Base-by-base conservation (phyloP, 1,140 invertebrate species). In the Centruroides sculpturatus region DNA sequence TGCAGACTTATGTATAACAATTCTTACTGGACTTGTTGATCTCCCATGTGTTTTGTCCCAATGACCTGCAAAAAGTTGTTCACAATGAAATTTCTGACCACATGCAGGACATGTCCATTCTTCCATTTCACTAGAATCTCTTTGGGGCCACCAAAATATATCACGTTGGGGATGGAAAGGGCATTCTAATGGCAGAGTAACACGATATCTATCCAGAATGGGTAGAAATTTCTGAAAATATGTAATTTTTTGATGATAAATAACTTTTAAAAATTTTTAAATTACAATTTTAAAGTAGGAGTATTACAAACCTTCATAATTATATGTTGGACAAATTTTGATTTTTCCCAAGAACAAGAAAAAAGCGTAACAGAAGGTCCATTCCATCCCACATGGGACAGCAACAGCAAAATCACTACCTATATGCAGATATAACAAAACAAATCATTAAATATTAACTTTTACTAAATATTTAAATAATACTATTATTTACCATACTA, bases 31-130 rank as follows among this genome's bases (percentile, higher is more conserved):
- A 41, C 41, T 41, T 41, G 41, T 41, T 41, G 41, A 41, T 41
- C 41, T 41, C 83, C 74, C 83, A 76, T 96, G 92, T 68, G 87
- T 82, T 74, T 85, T 86, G 76, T 91, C 88, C 78, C 94, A 92
- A 74, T 96, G 92, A 60, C 81, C 78, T 72, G 93, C 91, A 63
- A 96, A 77, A 73, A 86, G 86, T 72, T 85, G 82, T 72, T 94
- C 89, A 69, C 88, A 85, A 72, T 87, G 85, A 73, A 96, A 95
- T 47, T 85, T 87, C 76, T 94, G 92, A 58, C 91, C 91, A 76
- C 92, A 95, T 61, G 90, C 82, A 48, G 86, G 83, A 72, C 92
- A 96, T 1, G 85, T 87, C 90, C 90, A 94, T 71, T 89, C 59
- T 51, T 72, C 71, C 50, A 68, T 60, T n/a, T 66, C 61, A 58